phyloP scores from a whole-genome alignment of 2,888 invertebrate species.

The Pediacus dermestoides region DNA sequence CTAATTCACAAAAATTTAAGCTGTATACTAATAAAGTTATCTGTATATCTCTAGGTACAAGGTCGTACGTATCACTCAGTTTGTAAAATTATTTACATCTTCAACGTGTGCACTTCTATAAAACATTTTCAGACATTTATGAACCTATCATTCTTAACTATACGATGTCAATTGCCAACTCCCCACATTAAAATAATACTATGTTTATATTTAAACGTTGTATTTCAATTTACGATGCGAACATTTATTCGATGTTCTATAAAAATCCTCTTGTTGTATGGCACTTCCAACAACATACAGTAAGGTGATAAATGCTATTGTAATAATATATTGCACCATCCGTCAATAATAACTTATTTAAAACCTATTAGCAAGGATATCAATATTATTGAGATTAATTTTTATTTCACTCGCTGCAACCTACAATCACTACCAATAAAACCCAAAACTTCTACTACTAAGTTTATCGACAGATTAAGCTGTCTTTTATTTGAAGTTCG shows the following conservation, averaged over 20 bases:
- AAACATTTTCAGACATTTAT: constrained; percentile 18
- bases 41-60: too few species aligned
- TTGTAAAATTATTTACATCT: constrained; percentile 14
- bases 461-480: too few species aligned
- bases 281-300: constrained; percentile 10
- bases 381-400: too few species aligned
- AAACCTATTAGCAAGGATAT: too few species aligned
- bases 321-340: constrained; percentile 4
- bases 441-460: too few species aligned
- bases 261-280: constrained; percentile 14
- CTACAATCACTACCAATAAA: too few species aligned
- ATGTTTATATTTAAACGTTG: constrained; percentile 15
- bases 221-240: constrained; percentile 20
- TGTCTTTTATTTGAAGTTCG: too few species aligned
- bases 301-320: constrained; percentile 17
- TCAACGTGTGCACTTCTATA: constrained; percentile 14
- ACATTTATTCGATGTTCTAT: constrained; percentile 10
- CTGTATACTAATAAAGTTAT: constrained; percentile 20
- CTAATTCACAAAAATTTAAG: too few species aligned
- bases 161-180: constrained; percentile 13
- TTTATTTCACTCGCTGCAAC: too few species aligned
- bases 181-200: constrained; percentile 16
- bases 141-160: constrained; percentile 18
- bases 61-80: constrained; percentile 9
- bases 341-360: too few species aligned